phyloP scores from a whole-genome alignment of 2,113 vertebrate genomes.

The Zapus hudsonius region DNA sequence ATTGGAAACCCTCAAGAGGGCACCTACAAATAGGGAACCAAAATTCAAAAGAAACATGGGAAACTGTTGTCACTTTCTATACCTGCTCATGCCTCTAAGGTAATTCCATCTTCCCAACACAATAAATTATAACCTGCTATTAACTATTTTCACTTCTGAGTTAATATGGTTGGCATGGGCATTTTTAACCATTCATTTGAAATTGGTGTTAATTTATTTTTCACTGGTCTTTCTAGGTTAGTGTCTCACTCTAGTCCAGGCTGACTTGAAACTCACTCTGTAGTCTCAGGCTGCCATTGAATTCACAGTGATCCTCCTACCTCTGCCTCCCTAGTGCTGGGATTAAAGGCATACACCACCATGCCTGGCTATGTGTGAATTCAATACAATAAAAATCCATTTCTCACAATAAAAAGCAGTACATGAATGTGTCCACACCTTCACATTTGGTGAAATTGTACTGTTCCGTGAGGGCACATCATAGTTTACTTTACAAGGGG shows the following conservation, averaged over 20 bases:
- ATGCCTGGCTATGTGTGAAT: no score
- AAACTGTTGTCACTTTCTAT: conserved; percentile 24
- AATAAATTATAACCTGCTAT: not conserved
- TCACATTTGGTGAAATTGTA: not conserved
- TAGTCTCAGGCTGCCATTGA: no score
- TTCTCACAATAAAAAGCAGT: not conserved
- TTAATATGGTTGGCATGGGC: not conserved
- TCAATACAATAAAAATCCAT: not conserved
- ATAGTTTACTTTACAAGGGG: conserved; percentile 1
- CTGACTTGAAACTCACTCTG: no score
- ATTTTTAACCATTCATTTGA: conserved; percentile 8
- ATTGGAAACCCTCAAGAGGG: not conserved
- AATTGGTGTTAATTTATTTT: conserved; percentile 8
- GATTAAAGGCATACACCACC: no score
- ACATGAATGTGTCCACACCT: not conserved
- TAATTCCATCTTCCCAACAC: conserved; percentile 1
- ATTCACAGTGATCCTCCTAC: no score
- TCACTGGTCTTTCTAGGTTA: no score
- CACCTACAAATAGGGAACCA: not conserved
- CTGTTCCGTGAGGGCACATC: not conserved
- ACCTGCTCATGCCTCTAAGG: not conserved
- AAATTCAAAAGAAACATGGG: not conserved
- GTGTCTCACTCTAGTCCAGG: no score
- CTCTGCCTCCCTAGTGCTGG: no score
- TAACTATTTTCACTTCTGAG: conserved; percentile 13